Evolutionary conservation across 1,140 invertebrate species (phyloP).

Genomic region (Zaprionus africanus): DNA sequence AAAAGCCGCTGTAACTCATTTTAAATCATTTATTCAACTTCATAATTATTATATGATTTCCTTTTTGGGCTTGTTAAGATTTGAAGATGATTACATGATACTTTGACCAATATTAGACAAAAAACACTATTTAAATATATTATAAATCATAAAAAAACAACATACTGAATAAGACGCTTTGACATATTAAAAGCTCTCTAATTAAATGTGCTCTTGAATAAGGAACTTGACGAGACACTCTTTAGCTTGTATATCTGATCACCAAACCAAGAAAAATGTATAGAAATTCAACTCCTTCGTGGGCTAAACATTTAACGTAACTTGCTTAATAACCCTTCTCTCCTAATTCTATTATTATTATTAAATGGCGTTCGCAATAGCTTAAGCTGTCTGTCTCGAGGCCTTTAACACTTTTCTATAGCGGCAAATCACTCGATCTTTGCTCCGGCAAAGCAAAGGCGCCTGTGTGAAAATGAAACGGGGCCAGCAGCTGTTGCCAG

Average conservation of each 20-base stretch:
- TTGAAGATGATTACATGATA: no score
- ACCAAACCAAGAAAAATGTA: background rate
- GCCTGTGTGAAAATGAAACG: constrained; percentile 11
- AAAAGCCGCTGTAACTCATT: background rate
- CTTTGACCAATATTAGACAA: no score
- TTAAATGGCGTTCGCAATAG: background rate
- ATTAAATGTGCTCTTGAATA: no score
- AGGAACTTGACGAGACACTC: no score
- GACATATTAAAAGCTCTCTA: no score
- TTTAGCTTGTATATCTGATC: no score
- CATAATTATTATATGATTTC: background rate
- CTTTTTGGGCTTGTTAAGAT: background rate
- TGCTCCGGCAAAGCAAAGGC: background rate
- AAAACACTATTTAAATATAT: no score
- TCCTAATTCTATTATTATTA: background rate
- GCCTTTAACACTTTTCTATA: constrained; percentile 10
- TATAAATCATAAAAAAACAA: no score
- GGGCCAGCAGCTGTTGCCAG: constrained; percentile 35
- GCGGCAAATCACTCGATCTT: constrained; percentile 21
- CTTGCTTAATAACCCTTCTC: background rate
- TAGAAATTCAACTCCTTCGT: background rate
- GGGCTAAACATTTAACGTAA: background rate
- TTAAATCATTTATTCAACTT: background rate
- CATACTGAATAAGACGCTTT: no score
- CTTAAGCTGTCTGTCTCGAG: background rate